phyloP scores from a whole-genome alignment of 2,888 invertebrate genomes.

The Cordilura impudica region DNA sequence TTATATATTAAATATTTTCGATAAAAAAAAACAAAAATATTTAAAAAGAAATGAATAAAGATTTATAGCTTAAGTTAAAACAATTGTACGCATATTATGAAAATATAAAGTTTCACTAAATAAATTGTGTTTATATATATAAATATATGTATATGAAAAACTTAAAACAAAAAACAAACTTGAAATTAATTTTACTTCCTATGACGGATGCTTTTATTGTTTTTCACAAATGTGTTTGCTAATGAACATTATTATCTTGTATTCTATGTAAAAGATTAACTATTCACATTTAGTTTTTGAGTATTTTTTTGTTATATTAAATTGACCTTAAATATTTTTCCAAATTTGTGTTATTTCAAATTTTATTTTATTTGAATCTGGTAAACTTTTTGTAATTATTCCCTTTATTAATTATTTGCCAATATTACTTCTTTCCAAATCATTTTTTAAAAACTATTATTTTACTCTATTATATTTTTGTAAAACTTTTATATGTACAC shows the following conservation, averaged over 20 bases:
- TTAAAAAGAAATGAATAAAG: conserved; percentile 30
- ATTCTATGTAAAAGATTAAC: conserved; percentile 17
- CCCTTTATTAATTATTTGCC: conserved; percentile 16
- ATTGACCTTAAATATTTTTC: conserved; percentile 36
- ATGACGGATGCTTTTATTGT: background rate
- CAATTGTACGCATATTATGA: conserved; percentile 57
- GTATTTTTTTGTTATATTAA: background rate
- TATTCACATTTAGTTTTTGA: conserved; percentile 4
- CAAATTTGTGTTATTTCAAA: conserved; percentile 5
- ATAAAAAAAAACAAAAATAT: conserved; percentile 1
- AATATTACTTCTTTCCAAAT: conserved; percentile 6
- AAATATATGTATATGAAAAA: conserved; percentile 59
- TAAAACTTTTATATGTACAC: background rate
- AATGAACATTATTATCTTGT: too few relatives aligned
- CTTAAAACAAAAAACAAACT: conserved; percentile 37
- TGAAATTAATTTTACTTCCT: conserved; percentile 44
- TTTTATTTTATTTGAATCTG: background rate
- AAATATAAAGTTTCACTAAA: conserved; percentile 59
- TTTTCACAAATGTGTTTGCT: conserved; percentile 17
- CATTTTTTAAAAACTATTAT: background rate
- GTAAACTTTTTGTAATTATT: background rate
- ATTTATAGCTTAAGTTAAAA: conserved; percentile 52
- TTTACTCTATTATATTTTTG: background rate
- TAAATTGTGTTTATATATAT: conserved; percentile 57
- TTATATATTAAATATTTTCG: conserved; percentile 41